phyloP scores from a whole-genome alignment of 2,888 invertebrate species.

The Girardia tigrina region DNA sequence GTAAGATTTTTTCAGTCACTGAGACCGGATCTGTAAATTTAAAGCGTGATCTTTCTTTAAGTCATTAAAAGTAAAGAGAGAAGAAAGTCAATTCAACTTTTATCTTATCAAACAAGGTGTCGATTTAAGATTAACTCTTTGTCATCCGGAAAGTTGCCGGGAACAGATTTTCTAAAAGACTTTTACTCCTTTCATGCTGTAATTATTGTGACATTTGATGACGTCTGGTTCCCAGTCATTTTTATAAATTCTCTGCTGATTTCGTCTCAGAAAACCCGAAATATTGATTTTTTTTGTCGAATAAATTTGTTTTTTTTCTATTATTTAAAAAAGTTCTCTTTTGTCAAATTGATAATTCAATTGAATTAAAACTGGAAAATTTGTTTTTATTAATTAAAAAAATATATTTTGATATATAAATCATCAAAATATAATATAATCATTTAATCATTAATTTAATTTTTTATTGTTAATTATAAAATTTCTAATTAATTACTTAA shows the following conservation, averaged over 20 bases:
- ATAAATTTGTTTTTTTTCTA: background rate
- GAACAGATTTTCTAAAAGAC: conserved; percentile 7
- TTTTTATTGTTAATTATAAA: too few relatives aligned
- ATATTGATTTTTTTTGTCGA: background rate
- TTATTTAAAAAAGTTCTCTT: background rate
- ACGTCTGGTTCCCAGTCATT: conserved; percentile 8
- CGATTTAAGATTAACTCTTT: conserved; percentile 23
- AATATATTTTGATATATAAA: too few relatives aligned
- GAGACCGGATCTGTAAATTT: conserved; percentile 23
- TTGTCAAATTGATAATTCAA: too few relatives aligned
- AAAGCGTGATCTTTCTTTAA: conserved; percentile 23
- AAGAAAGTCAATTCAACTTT: conserved; percentile 23
- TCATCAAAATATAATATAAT: too few relatives aligned
- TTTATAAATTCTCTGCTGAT: conserved; percentile 18
- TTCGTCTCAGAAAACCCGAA: background rate
- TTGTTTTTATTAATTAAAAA: too few relatives aligned
- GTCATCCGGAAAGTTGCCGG: conserved; percentile 17
- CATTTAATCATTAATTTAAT: too few relatives aligned
- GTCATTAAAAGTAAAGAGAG: conserved; percentile 23
- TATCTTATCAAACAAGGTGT: conserved; percentile 23
- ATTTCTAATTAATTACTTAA: too few relatives aligned
- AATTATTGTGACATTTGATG: conserved; percentile 23
- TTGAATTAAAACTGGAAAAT: too few relatives aligned
- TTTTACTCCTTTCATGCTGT: conserved; percentile 20
- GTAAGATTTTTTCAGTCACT: background rate